phyloP scores from a whole-genome alignment of 2,797 vertebrate species.

The Acipenser oxyrinchus region DNA sequence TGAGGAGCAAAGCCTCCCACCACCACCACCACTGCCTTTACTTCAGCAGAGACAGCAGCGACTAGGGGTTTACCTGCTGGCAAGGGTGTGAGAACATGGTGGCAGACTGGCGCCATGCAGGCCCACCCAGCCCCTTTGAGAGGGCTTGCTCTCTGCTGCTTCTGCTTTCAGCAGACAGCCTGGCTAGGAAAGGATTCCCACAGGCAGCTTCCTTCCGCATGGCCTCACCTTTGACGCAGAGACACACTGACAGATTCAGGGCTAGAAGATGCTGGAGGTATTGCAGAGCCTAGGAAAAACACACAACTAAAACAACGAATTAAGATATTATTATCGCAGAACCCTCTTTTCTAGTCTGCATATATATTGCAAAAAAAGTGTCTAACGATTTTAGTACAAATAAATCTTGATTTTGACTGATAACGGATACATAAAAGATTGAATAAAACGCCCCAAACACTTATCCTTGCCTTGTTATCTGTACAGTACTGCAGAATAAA shows the following conservation, averaged over 20 bases:
- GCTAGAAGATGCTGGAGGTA: conserved; percentile 36
- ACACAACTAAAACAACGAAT: neutral
- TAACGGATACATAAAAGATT: neutral
- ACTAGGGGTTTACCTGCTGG: neutral
- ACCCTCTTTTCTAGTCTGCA: too few species aligned
- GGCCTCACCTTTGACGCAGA: conserved; percentile 45
- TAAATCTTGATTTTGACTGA: neutral
- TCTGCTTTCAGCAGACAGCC: conserved; percentile 16
- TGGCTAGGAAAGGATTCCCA: conserved; percentile 30
- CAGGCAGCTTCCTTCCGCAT: conserved; percentile 31
- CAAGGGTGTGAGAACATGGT: neutral
- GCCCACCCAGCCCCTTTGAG: conserved; percentile 5
- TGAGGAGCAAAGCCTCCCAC: neutral
- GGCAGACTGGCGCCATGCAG: conserved; percentile 19
- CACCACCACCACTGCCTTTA: too few species aligned
- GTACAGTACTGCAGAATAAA: too few species aligned
- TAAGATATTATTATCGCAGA: too few species aligned
- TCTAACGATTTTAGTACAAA: neutral
- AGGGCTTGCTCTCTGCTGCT: neutral
- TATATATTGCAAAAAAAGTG: too few species aligned
- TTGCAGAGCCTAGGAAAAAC: conserved; percentile 24
- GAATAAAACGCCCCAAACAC: too few species aligned
- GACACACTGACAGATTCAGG: conserved; percentile 44
- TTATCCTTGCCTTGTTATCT: too few species aligned
- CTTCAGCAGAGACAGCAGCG: neutral